Conservation (phyloP, 2,113 vertebrate genomes). For the Chloebia gouldiae region DNA sequence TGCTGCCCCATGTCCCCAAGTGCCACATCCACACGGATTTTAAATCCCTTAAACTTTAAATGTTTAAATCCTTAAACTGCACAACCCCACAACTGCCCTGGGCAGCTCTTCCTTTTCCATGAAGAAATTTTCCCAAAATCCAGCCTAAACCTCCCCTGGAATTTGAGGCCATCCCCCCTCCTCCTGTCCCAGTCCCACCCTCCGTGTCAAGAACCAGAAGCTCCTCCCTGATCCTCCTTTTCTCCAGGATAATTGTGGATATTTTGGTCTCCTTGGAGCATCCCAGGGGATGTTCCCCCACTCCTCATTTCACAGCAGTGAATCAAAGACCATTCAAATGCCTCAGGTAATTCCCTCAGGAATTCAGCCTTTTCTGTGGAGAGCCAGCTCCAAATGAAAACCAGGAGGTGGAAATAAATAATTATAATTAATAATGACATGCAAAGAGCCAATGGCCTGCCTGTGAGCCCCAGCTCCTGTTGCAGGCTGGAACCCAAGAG, state of each 20-base stretch:
- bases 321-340: background rate
- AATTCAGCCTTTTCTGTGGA: background rate
- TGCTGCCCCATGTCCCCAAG: rapidly evolving
- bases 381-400: background rate
- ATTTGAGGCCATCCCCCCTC: rapidly evolving
- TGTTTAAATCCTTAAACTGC: too few species aligned
- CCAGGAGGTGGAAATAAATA: background rate
- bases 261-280: rapidly evolving
- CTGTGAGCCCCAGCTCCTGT: background rate
- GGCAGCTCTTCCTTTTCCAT: background rate
- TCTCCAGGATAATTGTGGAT: rapidly evolving
- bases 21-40: background rate
- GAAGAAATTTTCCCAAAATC: background rate
- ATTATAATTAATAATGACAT: background rate
- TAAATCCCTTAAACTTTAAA: too few species aligned
- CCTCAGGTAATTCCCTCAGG: background rate
- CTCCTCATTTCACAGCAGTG: background rate
- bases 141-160: background rate
- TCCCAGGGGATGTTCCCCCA: rapidly evolving
- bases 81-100: rapidly evolving
- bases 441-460: background rate
- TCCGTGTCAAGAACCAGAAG: background rate
- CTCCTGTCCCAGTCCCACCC: background rate
- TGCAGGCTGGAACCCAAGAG: background rate
- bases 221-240: background rate